phyloP scores from a whole-genome alignment of 2,113 vertebrate species.

The Hydrochoerus hydrochaeris region DNA sequence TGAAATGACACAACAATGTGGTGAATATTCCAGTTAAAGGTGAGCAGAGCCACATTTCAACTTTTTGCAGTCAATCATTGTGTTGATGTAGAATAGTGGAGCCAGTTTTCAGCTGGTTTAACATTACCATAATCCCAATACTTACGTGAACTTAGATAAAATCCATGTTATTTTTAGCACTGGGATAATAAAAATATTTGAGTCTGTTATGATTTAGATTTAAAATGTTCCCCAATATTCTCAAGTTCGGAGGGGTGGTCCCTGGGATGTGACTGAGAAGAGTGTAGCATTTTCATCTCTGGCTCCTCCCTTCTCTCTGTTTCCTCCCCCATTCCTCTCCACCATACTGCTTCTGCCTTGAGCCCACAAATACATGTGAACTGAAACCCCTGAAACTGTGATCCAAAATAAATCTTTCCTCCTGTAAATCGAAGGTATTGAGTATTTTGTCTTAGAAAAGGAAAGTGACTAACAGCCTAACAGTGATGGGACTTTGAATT shows the following conservation, averaged over 20 bases:
- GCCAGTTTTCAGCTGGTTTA: background rate
- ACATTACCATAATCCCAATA: background rate
- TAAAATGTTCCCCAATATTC: background rate
- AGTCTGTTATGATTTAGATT: background rate
- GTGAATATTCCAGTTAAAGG: background rate
- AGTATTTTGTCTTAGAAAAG: background rate
- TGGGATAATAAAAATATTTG: constrained; percentile 25
- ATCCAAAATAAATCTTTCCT: background rate
- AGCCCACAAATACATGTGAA: background rate
- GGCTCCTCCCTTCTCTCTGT: background rate
- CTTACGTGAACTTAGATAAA: background rate
- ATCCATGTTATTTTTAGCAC: constrained; percentile 1
- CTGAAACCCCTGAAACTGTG: background rate
- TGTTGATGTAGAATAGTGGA: constrained; percentile 4
- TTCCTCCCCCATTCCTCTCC: background rate
- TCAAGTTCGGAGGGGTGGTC: background rate
- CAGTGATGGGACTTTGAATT: constrained; percentile 1
- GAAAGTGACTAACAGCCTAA: background rate
- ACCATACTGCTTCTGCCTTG: background rate
- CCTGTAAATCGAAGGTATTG: background rate
- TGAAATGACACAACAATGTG: background rate
- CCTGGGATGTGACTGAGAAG: background rate
- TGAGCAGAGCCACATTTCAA: background rate
- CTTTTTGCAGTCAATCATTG: background rate
- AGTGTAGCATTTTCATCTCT: background rate